phyloP scores from a whole-genome alignment of 2,888 invertebrate species.

The Antheraea assamensis region DNA sequence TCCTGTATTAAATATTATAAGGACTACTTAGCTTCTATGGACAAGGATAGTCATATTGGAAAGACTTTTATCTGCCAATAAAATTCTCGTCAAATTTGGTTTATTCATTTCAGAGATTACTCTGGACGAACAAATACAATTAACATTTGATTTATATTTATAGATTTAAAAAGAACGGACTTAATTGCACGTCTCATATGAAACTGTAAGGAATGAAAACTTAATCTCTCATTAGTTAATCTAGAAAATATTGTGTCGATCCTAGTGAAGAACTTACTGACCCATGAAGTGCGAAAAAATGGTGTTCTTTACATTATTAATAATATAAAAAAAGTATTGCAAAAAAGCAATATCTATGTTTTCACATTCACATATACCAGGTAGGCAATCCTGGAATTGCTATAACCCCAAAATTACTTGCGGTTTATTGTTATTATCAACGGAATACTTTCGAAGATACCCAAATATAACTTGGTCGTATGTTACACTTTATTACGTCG shows the following conservation, averaged over 20 bases:
- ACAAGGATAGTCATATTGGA: too few relatives aligned
- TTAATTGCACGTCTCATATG: too few relatives aligned
- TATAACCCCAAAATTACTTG: slow-evolving; percentile 13
- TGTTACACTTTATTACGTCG: slow-evolving; percentile 10
- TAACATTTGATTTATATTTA: too few relatives aligned
- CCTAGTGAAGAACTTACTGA: not conserved
- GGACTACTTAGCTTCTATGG: too few relatives aligned
- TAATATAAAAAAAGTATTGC: not conserved
- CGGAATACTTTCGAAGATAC: slow-evolving; percentile 6
- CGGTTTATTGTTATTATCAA: slow-evolving; percentile 11
- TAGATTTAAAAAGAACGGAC: too few relatives aligned
- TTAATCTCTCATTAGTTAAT: not conserved
- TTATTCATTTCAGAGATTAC: too few relatives aligned
- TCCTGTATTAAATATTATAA: too few relatives aligned
- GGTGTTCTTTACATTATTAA: not conserved
- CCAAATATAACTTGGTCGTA: slow-evolving; percentile 7
- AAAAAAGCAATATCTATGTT: not conserved
- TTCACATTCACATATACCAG: not conserved
- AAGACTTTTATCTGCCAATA: too few relatives aligned
- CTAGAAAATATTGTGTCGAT: not conserved
- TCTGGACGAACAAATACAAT: too few relatives aligned
- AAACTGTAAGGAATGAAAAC: too few relatives aligned
- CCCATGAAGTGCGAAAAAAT: not conserved
- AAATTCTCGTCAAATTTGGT: too few relatives aligned
- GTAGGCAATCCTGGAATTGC: slow-evolving; percentile 8